phyloP scores from a whole-genome alignment of 2,797 vertebrate species.

The Knipowitschia caucasica region DNA sequence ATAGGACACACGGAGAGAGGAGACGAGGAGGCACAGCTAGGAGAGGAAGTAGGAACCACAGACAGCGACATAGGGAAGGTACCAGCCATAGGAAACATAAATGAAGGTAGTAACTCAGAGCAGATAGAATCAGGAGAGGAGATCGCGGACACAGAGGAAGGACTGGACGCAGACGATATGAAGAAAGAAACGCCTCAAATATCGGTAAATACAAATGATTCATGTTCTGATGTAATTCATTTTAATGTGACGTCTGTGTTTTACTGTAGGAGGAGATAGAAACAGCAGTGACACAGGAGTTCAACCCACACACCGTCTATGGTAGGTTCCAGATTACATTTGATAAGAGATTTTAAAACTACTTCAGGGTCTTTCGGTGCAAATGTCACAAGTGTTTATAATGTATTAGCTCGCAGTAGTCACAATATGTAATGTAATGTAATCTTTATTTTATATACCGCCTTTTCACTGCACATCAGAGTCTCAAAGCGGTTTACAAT shows the following conservation, averaged over 20 bases:
- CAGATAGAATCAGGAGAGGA: slow-evolving; percentile 1
- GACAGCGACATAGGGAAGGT: not conserved
- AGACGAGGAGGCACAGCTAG: not conserved
- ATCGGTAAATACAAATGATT: not conserved
- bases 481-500: no score
- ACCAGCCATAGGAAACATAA: not conserved
- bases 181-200: not conserved
- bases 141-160: not conserved
- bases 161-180: not conserved
- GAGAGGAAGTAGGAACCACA: not conserved
- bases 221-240: no score
- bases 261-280: not conserved
- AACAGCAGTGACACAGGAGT: not conserved
- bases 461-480: no score
- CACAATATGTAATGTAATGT: no score
- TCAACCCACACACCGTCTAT: slow-evolving; percentile 13
- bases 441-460: no score
- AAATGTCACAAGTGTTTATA: no score
- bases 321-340: slow-evolving; percentile 27
- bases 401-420: no score
- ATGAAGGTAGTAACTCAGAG: not conserved
- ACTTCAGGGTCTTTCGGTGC: no score
- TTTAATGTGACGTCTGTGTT: slow-evolving; percentile 11
- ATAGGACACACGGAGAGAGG: not conserved
- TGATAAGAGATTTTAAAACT: no score